Evolutionary conservation across 1,140 invertebrate species (phyloP), one percentile per base, ranked within the genome.

Genomic region (Brachionus plicatilis): DNA sequence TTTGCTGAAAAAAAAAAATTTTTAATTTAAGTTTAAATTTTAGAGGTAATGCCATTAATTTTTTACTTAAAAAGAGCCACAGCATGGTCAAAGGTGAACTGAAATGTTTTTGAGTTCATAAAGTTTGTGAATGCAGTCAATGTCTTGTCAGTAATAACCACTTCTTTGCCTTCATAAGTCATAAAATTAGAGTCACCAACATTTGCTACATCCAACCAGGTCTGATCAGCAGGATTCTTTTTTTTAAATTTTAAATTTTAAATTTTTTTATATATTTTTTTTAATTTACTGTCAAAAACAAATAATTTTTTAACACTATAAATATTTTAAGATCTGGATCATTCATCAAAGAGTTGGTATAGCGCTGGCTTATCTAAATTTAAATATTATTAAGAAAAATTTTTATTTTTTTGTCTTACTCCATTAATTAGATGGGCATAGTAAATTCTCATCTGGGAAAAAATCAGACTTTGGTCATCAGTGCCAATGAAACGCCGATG

Each of bases 361-460:
- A 75, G 11, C 70, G 11, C 6, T 41, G 33, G 29, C 3, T 75
- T 24, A 75, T 20, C 70, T 75, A 17, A 37, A 37, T 37, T 37
- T 7, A 37, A 29, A 37, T 37, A 37, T 37, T 53, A 14, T 0
- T 14, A n/a, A n/a, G 12, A 56, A 56, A 56, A 56, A 70, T 27
- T n/a, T 12, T 3, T 0, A 27, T 20, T 41, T 20, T 41, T 70
- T 47, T 47, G 2, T 47, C 45, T 5, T 29, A 75, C 70, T 11
- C 70, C 70, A 47, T 75, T 75, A 27, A 75, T 41, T 47, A 75
- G 33, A 43, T 75, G 70, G 4, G 70, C 70, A 6, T 43, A 75
- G 70, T 75, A 75, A 20, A 75, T 75, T 41, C 70, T 41, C 70
- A 75, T 75, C 14, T 75, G 70, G n/a, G 33, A 47, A 47, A 75